phyloP scores from a whole-genome alignment of 2,797 vertebrate species.

The Karalla daura region DNA sequence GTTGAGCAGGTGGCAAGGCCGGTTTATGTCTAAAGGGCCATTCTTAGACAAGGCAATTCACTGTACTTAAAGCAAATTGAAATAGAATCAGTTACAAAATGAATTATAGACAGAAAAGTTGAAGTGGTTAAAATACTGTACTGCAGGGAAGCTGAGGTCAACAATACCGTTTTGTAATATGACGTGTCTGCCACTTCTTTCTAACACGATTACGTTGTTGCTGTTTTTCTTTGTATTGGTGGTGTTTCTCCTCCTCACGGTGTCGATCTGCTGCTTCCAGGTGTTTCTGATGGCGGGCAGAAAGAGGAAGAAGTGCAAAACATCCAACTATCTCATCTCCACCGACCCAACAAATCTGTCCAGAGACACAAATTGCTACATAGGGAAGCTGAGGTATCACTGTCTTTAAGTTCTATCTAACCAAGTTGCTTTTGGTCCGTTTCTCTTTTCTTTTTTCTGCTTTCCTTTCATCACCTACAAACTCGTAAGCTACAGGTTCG shows the following conservation, averaged over 20 bases:
- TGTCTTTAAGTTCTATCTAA: not conserved
- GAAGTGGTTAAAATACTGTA: no score
- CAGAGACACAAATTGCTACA: slow-evolving; percentile 86
- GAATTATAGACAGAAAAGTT: no score
- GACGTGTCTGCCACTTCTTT: no score
- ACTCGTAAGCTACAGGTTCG: no score
- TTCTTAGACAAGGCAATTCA: no score
- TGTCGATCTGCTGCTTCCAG: slow-evolving; percentile 70
- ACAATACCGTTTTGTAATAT: no score
- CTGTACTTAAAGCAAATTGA: no score
- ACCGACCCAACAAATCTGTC: slow-evolving; percentile 89
- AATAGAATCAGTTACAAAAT: no score
- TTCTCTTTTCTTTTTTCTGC: not conserved
- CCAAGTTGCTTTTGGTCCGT: not conserved
- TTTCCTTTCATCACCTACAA: not conserved
- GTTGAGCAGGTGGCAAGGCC: no score
- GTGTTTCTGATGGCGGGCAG: slow-evolving; percentile 91
- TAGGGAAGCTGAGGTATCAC: slow-evolving; percentile 90
- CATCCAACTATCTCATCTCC: slow-evolving; percentile 93
- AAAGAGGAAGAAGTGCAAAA: slow-evolving; percentile 92
- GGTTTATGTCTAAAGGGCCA: no score
- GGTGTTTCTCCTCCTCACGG: not conserved
- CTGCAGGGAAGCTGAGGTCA: no score
- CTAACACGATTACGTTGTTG: not conserved
- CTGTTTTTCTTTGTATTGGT: not conserved